These are phyloP conservation scores for Hydrocynus forskahlii DNA, from an alignment of 2,797 vertebrate genomes.

Conservation along the genomic window DNA sequence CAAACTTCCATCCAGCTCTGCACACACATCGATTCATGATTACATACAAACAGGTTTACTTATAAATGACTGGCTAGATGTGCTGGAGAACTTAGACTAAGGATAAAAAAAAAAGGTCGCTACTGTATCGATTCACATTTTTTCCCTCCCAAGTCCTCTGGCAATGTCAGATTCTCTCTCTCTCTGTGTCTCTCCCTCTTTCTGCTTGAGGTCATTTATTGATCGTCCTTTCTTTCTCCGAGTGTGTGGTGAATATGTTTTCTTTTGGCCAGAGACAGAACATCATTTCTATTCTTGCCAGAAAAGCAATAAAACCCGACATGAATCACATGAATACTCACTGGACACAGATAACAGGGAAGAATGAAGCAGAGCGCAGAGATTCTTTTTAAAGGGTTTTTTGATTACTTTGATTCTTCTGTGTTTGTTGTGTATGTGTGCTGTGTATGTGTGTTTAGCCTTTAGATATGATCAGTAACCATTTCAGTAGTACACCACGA, in stretches of 20 bases:
- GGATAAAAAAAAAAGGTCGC: constrained; percentile 43
- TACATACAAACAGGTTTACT: constrained; percentile 23
- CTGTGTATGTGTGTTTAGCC: not conserved
- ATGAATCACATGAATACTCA: constrained; percentile 20
- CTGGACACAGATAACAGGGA: constrained; percentile 7
- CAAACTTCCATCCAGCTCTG: constrained; percentile 12
- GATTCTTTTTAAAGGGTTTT: not conserved
- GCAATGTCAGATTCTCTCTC: constrained; percentile 47
- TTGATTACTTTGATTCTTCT: not conserved
- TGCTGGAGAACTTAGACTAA: constrained; percentile 43
- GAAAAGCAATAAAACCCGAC: constrained; percentile 3
- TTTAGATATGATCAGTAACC: not conserved
- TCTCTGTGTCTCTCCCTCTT: not conserved
- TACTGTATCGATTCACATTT: constrained; percentile 44
- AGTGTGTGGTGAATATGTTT: constrained; percentile 40
- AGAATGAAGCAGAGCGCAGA: not conserved
- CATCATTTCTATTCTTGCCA: constrained; percentile 39
- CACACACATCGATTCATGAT: constrained; percentile 1
- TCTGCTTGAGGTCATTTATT: constrained; percentile 47
- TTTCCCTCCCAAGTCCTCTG: constrained; percentile 41
- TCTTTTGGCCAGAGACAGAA: constrained; percentile 35
- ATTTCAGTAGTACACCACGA: too few relatives aligned
- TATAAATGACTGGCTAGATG: constrained; percentile 39
- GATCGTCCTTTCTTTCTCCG: constrained; percentile 38
- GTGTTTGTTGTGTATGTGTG: not conserved